Percentiles rank a stretch among this genome's conserved stretches.
phyloP scores from a whole-genome alignment of 2,888 invertebrate genomes.

The Pharmacophagus antenor region DNA sequence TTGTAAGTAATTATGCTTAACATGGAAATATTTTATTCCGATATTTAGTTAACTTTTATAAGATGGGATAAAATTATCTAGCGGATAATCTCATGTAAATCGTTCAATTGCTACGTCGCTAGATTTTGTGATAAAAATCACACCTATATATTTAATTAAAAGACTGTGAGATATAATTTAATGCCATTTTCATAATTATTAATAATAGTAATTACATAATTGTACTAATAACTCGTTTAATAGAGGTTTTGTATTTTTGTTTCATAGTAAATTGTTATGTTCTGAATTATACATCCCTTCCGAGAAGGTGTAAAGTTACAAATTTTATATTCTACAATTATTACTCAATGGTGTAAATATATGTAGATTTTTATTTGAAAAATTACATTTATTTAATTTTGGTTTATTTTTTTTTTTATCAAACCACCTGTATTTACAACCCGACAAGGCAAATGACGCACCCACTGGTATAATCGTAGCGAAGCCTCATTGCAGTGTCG shows the following conservation, averaged over 20 bases:
- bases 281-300: constrained; percentile 41
- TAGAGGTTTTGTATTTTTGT: constrained; percentile 47
- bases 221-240: constrained; percentile 45
- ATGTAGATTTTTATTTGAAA: constrained; percentile 58
- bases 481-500: constrained; percentile 36
- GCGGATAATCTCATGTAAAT: not conserved
- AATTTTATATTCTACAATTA: constrained; percentile 49
- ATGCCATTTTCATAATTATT: constrained; percentile 65
- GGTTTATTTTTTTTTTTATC: constrained; percentile 55
- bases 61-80: not conserved
- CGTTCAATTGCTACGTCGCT: constrained; percentile 6
- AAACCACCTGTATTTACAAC: constrained; percentile 36
- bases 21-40: no score
- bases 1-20: not conserved
- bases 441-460: constrained; percentile 72
- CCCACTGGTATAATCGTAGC: constrained; percentile 42
- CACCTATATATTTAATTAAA: constrained; percentile 62
- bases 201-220: constrained; percentile 48
- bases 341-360: constrained; percentile 76
- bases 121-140: constrained; percentile 33
- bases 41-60: no score
- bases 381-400: constrained; percentile 78
- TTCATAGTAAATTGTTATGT: constrained; percentile 39
- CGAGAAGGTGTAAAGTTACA: constrained; percentile 45
- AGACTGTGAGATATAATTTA: constrained; percentile 71